Evolutionary conservation across 37 sponge, comb jelly and placozoan genomes (phyloP).

Genomic region (Aplysina aerophoba): DNA sequence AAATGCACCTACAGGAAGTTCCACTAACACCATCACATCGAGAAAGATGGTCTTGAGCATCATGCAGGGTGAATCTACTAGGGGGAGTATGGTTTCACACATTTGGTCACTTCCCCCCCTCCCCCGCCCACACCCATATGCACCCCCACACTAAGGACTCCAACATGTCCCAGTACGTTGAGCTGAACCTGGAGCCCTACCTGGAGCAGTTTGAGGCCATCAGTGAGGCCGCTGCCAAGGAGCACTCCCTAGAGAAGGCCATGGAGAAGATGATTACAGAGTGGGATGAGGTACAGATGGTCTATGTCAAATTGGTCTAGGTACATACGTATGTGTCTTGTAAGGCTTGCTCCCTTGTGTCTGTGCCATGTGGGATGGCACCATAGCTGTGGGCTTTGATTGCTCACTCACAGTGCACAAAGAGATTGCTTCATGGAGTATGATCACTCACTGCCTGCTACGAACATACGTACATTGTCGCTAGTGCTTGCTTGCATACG

Average conservation of each 20-base stretch:
- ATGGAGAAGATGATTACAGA: conserved; percentile 96
- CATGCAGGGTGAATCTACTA: too few relatives aligned
- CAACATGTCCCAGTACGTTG: conserved; percentile 83
- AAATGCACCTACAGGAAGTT: too few relatives aligned
- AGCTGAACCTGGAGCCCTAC: conserved; percentile 91
- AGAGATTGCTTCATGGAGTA: too few relatives aligned
- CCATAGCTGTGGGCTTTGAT: neutral
- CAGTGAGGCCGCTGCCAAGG: conserved; percentile 99
- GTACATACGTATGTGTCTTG: neutral
- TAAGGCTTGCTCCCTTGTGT: neutral
- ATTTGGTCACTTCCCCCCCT: too few relatives aligned
- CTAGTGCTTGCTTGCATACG: too few relatives aligned
- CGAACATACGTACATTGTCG: too few relatives aligned
- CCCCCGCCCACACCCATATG: neutral
- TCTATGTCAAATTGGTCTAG: neutral
- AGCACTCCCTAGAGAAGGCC: conserved; percentile 97
- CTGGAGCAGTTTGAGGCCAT: conserved; percentile 98
- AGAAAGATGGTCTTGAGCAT: too few relatives aligned
- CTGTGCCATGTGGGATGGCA: too few relatives aligned
- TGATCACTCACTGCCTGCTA: too few relatives aligned
- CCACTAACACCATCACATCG: too few relatives aligned
- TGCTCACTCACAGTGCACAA: too few relatives aligned
- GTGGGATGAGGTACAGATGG: conserved; percentile 75
- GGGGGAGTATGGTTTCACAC: too few relatives aligned
- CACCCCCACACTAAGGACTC: conserved; percentile 61